Conservation (phyloP, 2,113 vertebrate genomes). For the Ptilorrhoa leucosticta region DNA sequence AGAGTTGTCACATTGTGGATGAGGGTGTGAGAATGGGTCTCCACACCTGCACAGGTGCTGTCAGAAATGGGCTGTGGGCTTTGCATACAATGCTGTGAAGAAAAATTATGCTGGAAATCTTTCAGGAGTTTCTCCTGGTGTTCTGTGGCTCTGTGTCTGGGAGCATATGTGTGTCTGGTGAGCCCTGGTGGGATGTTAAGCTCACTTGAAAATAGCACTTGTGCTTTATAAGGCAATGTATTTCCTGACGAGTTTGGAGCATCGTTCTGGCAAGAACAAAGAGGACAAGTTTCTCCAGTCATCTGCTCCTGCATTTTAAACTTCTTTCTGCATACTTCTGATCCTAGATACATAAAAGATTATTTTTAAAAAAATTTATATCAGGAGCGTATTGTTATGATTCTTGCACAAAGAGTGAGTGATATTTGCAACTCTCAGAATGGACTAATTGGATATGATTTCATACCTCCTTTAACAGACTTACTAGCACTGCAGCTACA, state of each 20-base stretch:
- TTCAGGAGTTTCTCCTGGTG: background rate
- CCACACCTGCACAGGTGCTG: background rate
- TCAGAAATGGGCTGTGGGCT: background rate
- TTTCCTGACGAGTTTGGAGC: background rate
- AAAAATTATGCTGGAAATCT: background rate
- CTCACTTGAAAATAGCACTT: background rate
- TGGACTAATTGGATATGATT: background rate
- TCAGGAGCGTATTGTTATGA: background rate
- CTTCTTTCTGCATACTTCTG: background rate
- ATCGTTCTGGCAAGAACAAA: background rate
- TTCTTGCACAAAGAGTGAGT: background rate
- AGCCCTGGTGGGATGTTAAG: background rate
- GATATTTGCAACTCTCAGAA: background rate
- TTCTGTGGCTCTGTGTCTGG: background rate
- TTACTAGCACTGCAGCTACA: background rate
- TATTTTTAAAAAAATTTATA: background rate
- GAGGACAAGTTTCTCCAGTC: background rate
- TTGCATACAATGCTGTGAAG: background rate
- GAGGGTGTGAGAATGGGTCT: background rate
- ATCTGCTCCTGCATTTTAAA: background rate
- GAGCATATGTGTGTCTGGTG: background rate
- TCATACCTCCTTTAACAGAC: background rate
- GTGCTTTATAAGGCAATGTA: background rate
- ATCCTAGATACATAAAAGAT: background rate
- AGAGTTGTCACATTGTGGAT: background rate